Conservation (phyloP, 1,140 invertebrate genomes). For the Drosophila baimaii region DNA sequence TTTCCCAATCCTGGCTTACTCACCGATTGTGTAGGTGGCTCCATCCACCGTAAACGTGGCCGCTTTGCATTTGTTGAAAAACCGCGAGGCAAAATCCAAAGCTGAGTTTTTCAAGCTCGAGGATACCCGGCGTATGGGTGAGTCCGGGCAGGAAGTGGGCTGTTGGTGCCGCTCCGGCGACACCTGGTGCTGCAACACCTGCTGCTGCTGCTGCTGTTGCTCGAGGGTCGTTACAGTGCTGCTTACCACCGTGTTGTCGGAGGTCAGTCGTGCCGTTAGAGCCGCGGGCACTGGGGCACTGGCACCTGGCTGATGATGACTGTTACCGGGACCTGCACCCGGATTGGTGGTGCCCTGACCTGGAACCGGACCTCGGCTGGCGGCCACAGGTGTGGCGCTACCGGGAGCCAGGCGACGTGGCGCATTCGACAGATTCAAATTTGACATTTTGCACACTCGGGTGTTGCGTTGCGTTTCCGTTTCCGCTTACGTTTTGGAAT, state of each 20-base stretch:
- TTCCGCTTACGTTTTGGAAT: slow-evolving; percentile 25
- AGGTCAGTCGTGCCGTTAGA: slow-evolving; percentile 61
- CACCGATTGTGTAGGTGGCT: slow-evolving; percentile 91
- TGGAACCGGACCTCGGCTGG: slow-evolving; percentile 10
- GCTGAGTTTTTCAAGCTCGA: slow-evolving; percentile 80
- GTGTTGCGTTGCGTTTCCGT: slow-evolving; percentile 16
- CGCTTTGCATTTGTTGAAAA: slow-evolving; percentile 91
- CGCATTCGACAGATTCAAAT: slow-evolving; percentile 63
- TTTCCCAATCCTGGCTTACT: slow-evolving; percentile 73
- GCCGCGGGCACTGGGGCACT: slow-evolving; percentile 26
- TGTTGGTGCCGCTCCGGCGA: slow-evolving; percentile 17
- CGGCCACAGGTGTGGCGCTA: slow-evolving; percentile 64
- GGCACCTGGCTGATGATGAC: background rate
- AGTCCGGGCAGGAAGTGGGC: slow-evolving; percentile 78
- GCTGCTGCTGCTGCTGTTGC: slow-evolving; percentile 28
- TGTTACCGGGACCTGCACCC: slow-evolving; percentile 2
- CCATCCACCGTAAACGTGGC: slow-evolving; percentile 92
- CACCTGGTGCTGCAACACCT: slow-evolving; percentile 20
- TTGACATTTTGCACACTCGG: slow-evolving; percentile 62
- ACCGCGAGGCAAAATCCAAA: slow-evolving; percentile 84
- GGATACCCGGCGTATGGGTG: slow-evolving; percentile 79
- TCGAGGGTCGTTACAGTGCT: slow-evolving; percentile 41
- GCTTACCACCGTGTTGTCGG: slow-evolving; percentile 59
- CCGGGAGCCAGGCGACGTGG: slow-evolving; percentile 74
- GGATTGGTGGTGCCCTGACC: slow-evolving; percentile 13